phyloP scores from a whole-genome alignment of 2,888 invertebrate species.

The Nomada lathburiana region DNA sequence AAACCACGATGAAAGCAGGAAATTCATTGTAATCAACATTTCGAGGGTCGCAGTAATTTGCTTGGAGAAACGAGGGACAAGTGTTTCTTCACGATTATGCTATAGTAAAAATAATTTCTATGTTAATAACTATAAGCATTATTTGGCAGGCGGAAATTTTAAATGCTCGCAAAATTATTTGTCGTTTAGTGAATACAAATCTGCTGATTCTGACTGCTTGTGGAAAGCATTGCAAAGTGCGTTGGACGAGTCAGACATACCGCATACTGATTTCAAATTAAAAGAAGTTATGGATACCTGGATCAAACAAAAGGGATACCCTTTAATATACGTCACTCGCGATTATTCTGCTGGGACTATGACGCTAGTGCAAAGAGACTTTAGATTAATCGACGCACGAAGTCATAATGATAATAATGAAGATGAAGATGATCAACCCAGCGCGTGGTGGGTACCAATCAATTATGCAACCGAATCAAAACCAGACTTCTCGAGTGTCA shows the following conservation, averaged over 20 bases:
- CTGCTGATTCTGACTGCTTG: conserved; percentile 85
- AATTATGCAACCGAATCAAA: conserved; percentile 65
- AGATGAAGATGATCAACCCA: background rate
- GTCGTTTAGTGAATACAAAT: conserved; percentile 66
- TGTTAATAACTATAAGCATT: background rate
- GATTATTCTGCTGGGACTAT: conserved; percentile 84
- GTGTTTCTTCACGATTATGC: too few relatives aligned
- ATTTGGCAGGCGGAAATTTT: too few relatives aligned
- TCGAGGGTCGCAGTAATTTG: too few relatives aligned
- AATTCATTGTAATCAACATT: too few relatives aligned
- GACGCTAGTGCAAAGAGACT: conserved; percentile 84
- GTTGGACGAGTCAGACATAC: conserved; percentile 36
- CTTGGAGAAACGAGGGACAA: too few relatives aligned
- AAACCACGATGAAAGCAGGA: too few relatives aligned
- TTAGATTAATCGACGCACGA: background rate
- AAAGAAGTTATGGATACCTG: conserved; percentile 85
- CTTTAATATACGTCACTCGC: conserved; percentile 86
- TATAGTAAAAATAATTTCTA: too few relatives aligned
- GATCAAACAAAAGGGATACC: conserved; percentile 88
- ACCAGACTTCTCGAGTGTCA: conserved; percentile 53
- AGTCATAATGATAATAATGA: background rate
- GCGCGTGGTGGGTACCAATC: conserved; percentile 77
- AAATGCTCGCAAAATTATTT: background rate
- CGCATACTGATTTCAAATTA: conserved; percentile 80
- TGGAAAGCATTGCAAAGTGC: conserved; percentile 77